phyloP scores from a whole-genome alignment of 2,797 vertebrate genomes.

The Eulemur coronatus region DNA sequence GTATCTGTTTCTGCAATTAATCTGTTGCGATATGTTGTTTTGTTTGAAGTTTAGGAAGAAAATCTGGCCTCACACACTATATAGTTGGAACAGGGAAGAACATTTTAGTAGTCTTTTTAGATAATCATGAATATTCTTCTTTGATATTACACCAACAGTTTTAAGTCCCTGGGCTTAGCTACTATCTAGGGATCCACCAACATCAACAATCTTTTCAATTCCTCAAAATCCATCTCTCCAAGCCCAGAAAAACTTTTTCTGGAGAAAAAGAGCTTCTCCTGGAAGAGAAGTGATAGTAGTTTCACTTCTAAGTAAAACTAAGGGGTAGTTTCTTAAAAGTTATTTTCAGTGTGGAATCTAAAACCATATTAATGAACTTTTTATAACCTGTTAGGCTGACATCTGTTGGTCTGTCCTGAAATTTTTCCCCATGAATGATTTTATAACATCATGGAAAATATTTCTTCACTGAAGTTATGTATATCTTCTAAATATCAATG shows the following conservation, averaged over 20 bases:
- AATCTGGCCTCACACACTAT: neutral
- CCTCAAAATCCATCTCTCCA: neutral
- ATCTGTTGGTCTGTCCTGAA: neutral
- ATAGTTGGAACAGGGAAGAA: neutral
- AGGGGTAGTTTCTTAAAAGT: neutral
- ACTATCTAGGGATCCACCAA: neutral
- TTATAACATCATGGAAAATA: neutral
- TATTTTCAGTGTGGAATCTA: neutral
- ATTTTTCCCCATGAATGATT: neutral
- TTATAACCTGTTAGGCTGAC: neutral
- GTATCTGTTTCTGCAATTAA: neutral
- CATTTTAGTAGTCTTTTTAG: neutral
- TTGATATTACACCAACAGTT: neutral
- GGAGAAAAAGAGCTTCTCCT: neutral
- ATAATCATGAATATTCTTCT: neutral
- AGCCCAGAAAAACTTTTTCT: neutral
- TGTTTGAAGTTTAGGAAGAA: neutral
- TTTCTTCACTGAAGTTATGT: neutral
- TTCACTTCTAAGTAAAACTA: neutral
- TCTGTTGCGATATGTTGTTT: conserved; percentile 26
- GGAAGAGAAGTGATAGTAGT: neutral
- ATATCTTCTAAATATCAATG: neutral
- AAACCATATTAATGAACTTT: neutral
- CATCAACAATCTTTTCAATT: neutral
- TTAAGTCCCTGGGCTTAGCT: neutral